Base-by-base conservation (phyloP, 2,113 vertebrate species). In the Baryphthengus martii region DNA sequence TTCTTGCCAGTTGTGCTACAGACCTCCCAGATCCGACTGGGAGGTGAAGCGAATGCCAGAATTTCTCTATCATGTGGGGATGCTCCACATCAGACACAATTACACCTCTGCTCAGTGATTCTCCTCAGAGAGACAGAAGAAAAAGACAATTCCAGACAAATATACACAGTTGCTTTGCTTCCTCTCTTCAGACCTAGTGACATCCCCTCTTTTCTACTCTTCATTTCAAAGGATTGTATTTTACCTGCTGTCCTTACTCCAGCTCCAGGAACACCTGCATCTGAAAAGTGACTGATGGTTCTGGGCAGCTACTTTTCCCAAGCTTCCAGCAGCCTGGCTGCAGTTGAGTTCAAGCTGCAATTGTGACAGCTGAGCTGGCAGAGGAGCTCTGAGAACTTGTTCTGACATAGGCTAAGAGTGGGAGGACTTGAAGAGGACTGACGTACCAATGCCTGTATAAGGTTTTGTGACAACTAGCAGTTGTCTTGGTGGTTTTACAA, bases 401-500 rank as follows among this genome's bases (percentile, higher is more conserved):
- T 83, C 59, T 40, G 28, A 24, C 10, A 0, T 20, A 88, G 29
- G 42, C 24, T 55, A 50, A 37, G 47, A 39, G 72, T 84, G 72
- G 90, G 61, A 95, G 42, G 67, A 90, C 86, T 92, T 44, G 73
- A 77, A 92, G 61, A 91, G 28, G 53, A 62, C 29, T 89, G 92
- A 90, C 10, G 3, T 65, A 89, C 66, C 2, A 3, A 78, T 78
- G 81, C 13, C 81, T 92, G 49, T 68, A 40, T 87, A 94, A 89
- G 58, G 62, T 62, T 89, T 92, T 78, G 70, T 65, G 92, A 90
- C 62, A 95, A 68, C 31, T 18, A 81, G 73, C 65, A 91, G 72
- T 91, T 90, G 76, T 75, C 93, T 89, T 31, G 0, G 90, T 94
- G 88, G 88, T 94, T 97, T 93, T 85, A 58, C 73, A 90, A 88